Conservation (phyloP, 2,888 invertebrate genomes). For the Phorcus lineatus region DNA sequence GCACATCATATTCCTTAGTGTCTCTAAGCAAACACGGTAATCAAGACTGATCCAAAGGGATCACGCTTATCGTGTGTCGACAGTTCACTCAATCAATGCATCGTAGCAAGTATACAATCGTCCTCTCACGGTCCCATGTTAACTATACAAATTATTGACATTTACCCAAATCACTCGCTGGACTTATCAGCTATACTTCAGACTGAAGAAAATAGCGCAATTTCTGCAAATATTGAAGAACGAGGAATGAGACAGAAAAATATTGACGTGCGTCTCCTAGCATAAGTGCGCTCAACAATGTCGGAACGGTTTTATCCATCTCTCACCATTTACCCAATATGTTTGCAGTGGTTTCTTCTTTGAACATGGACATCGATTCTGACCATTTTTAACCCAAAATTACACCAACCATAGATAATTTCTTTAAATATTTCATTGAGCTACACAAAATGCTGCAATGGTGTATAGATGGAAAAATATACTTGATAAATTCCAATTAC, state of each 20-base stretch:
- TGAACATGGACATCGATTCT: not conserved
- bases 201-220: conserved; percentile 11
- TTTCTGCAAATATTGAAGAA: conserved; percentile 19
- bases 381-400: not conserved
- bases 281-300: not conserved
- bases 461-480: not conserved
- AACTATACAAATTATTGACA: conserved; percentile 20
- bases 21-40: not conserved
- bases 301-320: not conserved
- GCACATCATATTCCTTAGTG: not conserved
- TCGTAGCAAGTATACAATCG: not conserved
- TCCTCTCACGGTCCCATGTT: not conserved
- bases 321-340: not conserved
- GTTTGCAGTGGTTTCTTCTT: not conserved
- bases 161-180: conserved; percentile 15
- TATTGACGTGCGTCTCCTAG: not conserved
- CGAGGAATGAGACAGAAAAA: not conserved
- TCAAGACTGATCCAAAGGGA: not conserved
- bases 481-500: too few species aligned
- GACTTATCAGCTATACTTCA: conserved; percentile 14
- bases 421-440: not conserved
- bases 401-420: conserved; percentile 1
- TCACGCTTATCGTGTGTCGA: not conserved
- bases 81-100: not conserved
- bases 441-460: not conserved